Evolutionary conservation across 2,797 vertebrate species (phyloP).

Genomic region (Astyanax mexicanus): DNA sequence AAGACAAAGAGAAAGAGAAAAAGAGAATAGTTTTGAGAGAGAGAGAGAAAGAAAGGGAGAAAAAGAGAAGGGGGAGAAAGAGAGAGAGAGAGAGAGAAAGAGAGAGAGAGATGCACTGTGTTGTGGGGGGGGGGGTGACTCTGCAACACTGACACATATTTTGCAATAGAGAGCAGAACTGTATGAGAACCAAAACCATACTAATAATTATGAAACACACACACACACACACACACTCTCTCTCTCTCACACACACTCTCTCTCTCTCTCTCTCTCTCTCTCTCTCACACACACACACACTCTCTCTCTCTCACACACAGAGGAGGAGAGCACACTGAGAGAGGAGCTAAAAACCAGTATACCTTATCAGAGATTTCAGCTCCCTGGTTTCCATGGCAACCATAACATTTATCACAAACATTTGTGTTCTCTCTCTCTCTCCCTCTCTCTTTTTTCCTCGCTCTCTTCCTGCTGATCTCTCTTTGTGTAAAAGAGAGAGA

Average conservation of each 20-base stretch:
- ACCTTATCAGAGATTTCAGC: slow-evolving; percentile 73
- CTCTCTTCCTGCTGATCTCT: no score
- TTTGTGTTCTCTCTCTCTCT: slow-evolving; percentile 51
- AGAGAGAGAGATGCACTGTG: neutral
- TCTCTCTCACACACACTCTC: slow-evolving; percentile 11
- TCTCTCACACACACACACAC: slow-evolving; percentile 12
- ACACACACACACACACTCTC: slow-evolving; percentile 13
- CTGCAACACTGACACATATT: slow-evolving; percentile 51
- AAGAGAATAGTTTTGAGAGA: neutral
- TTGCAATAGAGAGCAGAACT: slow-evolving; percentile 51
- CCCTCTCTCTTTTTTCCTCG: neutral
- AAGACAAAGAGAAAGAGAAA: neutral
- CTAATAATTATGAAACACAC: slow-evolving; percentile 50
- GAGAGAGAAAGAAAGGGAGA: no score
- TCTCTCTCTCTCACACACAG: slow-evolving; percentile 22
- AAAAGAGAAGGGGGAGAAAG: neutral
- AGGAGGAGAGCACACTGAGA: slow-evolving; percentile 24
- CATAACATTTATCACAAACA: slow-evolving; percentile 76
- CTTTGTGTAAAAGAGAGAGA: slow-evolving; percentile 24
- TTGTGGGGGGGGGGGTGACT: slow-evolving; percentile 21
- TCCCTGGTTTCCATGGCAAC: slow-evolving; percentile 75
- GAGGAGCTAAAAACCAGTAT: slow-evolving; percentile 64
- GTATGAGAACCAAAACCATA: slow-evolving; percentile 48
- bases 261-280: slow-evolving; percentile 21
- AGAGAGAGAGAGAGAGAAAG: neutral